Base-by-base conservation (phyloP, 2,888 invertebrate genomes). In the Antheraea yamamai region DNA sequence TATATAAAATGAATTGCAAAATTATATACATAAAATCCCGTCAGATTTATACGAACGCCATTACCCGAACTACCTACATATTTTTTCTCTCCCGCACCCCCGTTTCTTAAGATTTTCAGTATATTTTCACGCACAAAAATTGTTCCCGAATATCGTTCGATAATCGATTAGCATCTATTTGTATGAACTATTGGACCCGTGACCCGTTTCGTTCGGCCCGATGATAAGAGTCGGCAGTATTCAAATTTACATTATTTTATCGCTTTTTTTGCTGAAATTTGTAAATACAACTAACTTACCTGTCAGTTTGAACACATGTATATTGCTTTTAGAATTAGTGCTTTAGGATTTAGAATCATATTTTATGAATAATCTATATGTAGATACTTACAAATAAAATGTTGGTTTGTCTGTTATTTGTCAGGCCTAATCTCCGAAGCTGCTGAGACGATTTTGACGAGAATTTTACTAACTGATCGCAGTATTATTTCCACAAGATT, bases 101-200 rank as follows among this genome's bases (percentile, higher is more conserved):
- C 20, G 72, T 61, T 10, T 58, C 39, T 39, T 1, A 14, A 39
- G 7, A 30, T 72, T 74, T 73, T 76, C 73, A 71, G 35, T 72
- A 70, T 39, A 76, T 75, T 77, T 76, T 77, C 75, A 73, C 75
- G 52, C 74, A 76, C 68, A 70, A 75, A 51, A 73, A 74, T 74
- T 77, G 47, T 75, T 74, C 70, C 75, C 55, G 66, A 74, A 73
- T 55, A 74, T 72, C 74, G 66, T 61, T 72, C 75, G 70, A 73
- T 77, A 76, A 79, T 79, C 77, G 77, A 73, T 75, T 76, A 75
- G 75, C 75, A 76, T 77, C 77, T 76, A 78, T 80, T 79, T 77
- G 79, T 79, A 78, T 77, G 78, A 76, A 75, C 76, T 78, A 76
- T 58, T 70, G 73, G 73, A 75, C 74, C 76, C 77, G 77, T 79